Conservation (phyloP, 2,797 vertebrate species). For the Tinamus major region DNA sequence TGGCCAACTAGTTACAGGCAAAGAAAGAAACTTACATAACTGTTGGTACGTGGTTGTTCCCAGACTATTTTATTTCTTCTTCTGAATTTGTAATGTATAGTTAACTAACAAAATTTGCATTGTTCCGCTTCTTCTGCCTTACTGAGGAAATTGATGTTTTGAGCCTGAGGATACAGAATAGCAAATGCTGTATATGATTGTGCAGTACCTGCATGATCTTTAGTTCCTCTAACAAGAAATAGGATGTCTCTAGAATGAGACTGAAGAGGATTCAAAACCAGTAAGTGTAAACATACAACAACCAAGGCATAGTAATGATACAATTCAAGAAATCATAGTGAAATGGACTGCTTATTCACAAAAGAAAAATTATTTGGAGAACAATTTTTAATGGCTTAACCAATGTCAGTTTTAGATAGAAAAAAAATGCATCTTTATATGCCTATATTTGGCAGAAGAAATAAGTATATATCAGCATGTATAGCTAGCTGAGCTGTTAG, state of each 20-base stretch:
- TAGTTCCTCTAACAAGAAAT: background rate
- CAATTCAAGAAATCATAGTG: background rate
- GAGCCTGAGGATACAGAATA: conserved; percentile 45
- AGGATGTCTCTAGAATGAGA: background rate
- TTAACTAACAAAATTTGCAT: conserved; percentile 33
- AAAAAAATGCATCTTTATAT: background rate
- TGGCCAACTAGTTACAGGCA: background rate
- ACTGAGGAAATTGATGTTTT: conserved; percentile 29
- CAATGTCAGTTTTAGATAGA: background rate
- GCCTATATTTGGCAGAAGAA: conserved; percentile 19
- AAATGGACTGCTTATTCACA: conserved; percentile 12
- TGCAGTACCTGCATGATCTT: background rate
- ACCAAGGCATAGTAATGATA: background rate
- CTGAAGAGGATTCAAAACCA: background rate
- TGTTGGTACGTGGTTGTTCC: fast-evolving
- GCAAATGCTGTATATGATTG: conserved; percentile 24
- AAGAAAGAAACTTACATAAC: background rate
- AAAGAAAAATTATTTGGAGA: conserved; percentile 34
- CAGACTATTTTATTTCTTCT: background rate
- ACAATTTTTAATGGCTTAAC: conserved; percentile 4
- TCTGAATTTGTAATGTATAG: background rate
- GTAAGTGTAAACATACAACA: background rate
- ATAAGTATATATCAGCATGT: background rate
- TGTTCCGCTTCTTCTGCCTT: conserved; percentile 22
- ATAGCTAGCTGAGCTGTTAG: background rate